Evolutionary conservation across 2,797 vertebrate species (phyloP).

Genomic region (Peromyscus eremicus): DNA sequence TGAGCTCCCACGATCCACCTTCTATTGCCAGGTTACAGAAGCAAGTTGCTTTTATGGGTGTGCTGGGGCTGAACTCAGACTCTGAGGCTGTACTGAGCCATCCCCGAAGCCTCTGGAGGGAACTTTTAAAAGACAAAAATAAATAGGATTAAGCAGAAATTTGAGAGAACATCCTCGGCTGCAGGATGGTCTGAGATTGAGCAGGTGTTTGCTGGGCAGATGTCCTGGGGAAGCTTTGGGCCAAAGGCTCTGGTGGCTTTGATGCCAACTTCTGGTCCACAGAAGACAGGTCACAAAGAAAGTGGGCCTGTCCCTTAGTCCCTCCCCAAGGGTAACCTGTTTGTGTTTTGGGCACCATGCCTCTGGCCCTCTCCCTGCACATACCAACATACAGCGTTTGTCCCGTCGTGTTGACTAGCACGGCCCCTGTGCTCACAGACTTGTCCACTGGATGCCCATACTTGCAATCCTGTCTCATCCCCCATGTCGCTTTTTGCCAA

Average conservation of each 20-base stretch:
- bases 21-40: background rate
- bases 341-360: accelerated
- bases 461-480: background rate
- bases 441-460: background rate
- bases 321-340: background rate
- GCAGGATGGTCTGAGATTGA: background rate
- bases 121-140: background rate
- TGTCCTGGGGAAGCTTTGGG: background rate
- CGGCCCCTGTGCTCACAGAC: background rate
- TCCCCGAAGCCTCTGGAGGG: no score
- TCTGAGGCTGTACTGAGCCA: background rate
- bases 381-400: accelerated
- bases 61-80: background rate
- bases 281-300: background rate
- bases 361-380: background rate
- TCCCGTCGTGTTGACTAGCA: no score
- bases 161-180: background rate
- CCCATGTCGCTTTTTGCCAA: background rate
- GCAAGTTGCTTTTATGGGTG: background rate
- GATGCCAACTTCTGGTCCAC: background rate
- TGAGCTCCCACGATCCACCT: background rate
- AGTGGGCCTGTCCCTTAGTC: no score
- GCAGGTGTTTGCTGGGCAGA: background rate
- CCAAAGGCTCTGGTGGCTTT: background rate
- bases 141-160: background rate